Evolutionary conservation across 2,113 vertebrate species (phyloP), one percentile per base, ranked within the genome.

Genomic region (Chionis minor): DNA sequence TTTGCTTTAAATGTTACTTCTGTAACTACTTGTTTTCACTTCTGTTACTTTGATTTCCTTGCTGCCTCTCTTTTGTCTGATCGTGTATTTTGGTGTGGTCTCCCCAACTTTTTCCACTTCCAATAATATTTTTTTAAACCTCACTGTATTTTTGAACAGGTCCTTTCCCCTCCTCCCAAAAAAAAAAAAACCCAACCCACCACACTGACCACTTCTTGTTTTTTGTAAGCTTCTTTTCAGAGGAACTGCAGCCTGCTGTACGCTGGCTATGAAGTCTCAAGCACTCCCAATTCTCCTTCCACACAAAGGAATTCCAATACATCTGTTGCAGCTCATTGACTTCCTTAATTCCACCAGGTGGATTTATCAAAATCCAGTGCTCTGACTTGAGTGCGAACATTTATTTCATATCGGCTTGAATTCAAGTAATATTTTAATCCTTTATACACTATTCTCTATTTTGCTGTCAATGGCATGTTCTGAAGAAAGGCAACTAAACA

Each of bases 1-100:
- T 87, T 80, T 66, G n/a, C 67, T 84, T 94, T 85, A 95, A 95
- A 91, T 80, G 92, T 95, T 94, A 95, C 38, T 38, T 38, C 38
- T 38, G 38, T 38, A 38, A 38, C 38, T 38, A 38, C 38, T 38
- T 38, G 38, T 38, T 38, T 95, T 97, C 91, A 95, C 91, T 97
- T 96, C 91, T 96, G 74, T 91, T 75, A 86, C 92, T 75, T 71
- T 18, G 55, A 86, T 92, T 81, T 90, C 85, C 72, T 88, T 59
- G 63, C 72, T 40, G 54, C 5, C 2, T 75, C 63, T 54, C 61
- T 42, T n/a, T 40, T 56, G 71, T 81, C 66, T 67, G 83, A 55
- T 20, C 22, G 20, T 21, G 6, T 72, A 51, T 72, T 78, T 65
- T 81, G 66, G 22, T 84, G 63, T 45, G 81, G 92, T 84, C 73